A percentile compares a stretch with the other conserved stretches of the same genome.
Conservation (phyloP, 2,888 invertebrate genomes). For the Sinelater perroti region DNA sequence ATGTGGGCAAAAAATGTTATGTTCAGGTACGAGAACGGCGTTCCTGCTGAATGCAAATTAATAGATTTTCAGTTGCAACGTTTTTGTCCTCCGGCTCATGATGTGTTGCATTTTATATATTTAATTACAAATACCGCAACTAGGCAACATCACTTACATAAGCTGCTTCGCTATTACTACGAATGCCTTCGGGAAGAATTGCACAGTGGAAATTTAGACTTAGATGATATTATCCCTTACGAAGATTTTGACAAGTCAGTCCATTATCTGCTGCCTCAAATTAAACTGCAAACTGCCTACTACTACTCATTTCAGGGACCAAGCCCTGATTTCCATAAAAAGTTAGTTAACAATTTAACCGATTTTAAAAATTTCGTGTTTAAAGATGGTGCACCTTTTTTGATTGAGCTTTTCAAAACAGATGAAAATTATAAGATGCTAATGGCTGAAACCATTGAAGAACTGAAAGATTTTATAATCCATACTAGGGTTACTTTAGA, state of each 20-base stretch:
- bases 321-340: constrained; percentile 23
- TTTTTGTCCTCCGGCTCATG: constrained; percentile 72
- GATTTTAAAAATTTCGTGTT: constrained; percentile 26
- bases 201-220: constrained; percentile 28
- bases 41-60: constrained; percentile 47
- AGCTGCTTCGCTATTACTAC: constrained; percentile 41
- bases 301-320: constrained; percentile 24
- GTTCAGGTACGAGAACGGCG: constrained; percentile 44
- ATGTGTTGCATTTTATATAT: constrained; percentile 61
- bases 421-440: constrained; percentile 21
- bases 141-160: constrained; percentile 39
- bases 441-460: constrained; percentile 22
- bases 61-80: constrained; percentile 54
- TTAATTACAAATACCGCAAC: constrained; percentile 41
- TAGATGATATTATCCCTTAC: constrained; percentile 25
- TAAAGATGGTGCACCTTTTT: constrained; percentile 13
- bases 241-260: constrained; percentile 33
- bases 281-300: constrained; percentile 39
- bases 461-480: constrained; percentile 22
- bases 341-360: constrained; percentile 7
- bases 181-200: constrained; percentile 29
- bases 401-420: constrained; percentile 20
- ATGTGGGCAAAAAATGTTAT: constrained; percentile 53
- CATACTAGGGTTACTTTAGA: constrained; percentile 41
- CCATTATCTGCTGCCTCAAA: constrained; percentile 37